Conservation (phyloP, 2,797 vertebrate genomes). For the Tenualosa ilisha region DNA sequence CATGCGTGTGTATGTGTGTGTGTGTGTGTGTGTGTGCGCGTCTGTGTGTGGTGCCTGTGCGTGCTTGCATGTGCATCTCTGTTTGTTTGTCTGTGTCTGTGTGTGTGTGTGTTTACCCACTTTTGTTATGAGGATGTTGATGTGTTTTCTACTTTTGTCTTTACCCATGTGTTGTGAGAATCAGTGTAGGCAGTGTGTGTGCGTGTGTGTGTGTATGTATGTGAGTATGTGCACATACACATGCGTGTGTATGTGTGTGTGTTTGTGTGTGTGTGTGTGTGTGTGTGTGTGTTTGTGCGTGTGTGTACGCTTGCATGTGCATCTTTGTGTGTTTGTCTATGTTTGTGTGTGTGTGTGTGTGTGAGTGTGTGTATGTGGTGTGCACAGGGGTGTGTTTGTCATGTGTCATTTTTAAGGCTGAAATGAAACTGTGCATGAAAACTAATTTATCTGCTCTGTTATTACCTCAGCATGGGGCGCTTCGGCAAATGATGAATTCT, state of each 20-base stretch:
- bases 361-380: not conserved
- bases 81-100: not conserved
- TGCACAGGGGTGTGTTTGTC: conserved; percentile 2
- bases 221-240: not conserved
- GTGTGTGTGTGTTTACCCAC: not conserved
- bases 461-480: conserved; percentile 56
- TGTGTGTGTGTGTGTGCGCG: conserved; percentile 23
- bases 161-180: no score
- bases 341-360: conserved; percentile 20
- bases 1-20: not conserved
- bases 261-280: conserved; percentile 10
- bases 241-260: not conserved
- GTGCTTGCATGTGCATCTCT: no score
- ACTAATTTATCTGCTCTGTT: conserved; percentile 52
- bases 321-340: not conserved
- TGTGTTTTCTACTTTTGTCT: no score
- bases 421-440: conserved; percentile 49
- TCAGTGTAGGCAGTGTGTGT: not conserved
- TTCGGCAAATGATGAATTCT: conserved; percentile 49
- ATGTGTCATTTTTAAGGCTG: conserved; percentile 33
- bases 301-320: not conserved
- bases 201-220: not conserved
- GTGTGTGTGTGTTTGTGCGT: not conserved
- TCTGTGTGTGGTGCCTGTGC: not conserved
- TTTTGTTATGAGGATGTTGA: not conserved